phyloP scores from a whole-genome alignment of 2,113 vertebrate species.

The Cephalopterus ornatus region DNA sequence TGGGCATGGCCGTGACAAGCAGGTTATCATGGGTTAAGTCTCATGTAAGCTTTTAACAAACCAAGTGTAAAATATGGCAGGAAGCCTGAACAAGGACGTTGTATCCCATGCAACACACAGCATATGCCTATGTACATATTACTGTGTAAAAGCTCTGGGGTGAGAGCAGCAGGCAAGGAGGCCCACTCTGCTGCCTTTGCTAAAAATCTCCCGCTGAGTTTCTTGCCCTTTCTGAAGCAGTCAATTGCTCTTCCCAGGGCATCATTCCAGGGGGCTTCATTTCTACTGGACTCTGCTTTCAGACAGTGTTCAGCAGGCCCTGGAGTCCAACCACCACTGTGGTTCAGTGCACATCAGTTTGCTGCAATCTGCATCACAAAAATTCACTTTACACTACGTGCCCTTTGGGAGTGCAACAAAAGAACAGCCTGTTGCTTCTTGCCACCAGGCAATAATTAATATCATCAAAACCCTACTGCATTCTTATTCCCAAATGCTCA shows the following conservation, averaged over 20 bases:
- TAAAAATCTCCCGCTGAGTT: background rate
- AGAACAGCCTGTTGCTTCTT: background rate
- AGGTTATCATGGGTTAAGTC: background rate
- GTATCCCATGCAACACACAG: background rate
- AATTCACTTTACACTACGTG: fast-evolving
- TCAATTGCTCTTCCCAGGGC: background rate
- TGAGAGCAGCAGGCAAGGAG: background rate
- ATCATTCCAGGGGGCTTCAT: background rate
- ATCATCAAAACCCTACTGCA: background rate
- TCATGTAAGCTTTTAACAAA: background rate
- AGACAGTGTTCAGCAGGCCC: background rate
- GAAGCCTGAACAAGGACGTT: background rate
- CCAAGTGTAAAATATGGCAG: background rate
- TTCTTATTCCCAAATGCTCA: background rate
- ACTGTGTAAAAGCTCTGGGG: background rate
- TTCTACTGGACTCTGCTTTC: background rate
- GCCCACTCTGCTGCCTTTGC: background rate
- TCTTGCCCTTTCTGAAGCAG: background rate
- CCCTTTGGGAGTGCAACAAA: background rate
- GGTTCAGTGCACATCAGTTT: background rate
- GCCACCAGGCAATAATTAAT: background rate
- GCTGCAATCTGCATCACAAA: background rate
- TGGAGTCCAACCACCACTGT: fast-evolving
- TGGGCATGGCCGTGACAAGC: background rate
- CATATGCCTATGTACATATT: fast-evolving